These are phyloP conservation scores for Ptilorrhoa leucosticta DNA, from an alignment of 2,113 vertebrate genomes.

Conservation along the genomic window DNA sequence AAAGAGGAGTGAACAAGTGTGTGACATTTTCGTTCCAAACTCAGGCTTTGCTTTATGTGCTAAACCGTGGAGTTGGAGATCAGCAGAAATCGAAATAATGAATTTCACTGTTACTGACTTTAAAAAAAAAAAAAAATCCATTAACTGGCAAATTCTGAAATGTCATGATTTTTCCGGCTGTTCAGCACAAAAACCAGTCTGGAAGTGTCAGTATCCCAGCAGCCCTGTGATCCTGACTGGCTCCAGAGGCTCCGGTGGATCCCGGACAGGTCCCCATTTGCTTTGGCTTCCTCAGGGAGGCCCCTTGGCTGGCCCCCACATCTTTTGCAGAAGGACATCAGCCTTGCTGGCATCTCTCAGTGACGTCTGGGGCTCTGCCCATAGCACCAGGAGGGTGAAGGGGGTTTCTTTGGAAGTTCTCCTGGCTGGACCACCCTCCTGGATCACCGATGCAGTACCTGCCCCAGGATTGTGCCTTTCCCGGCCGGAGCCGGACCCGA, in stretches of 20 bases:
- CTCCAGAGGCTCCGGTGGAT: neutral
- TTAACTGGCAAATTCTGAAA: conserved; percentile 22
- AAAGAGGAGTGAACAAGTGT: neutral
- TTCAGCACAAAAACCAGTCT: neutral
- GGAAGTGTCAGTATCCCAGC: neutral
- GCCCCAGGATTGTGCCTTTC: accelerated
- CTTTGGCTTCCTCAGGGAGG: neutral
- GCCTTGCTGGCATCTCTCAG: neutral
- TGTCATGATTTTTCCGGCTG: neutral
- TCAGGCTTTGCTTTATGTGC: neutral
- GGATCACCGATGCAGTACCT: accelerated
- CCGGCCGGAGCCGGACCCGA: accelerated
- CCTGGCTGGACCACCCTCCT: neutral
- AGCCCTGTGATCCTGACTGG: neutral
- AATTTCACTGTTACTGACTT: neutral
- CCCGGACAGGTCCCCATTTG: accelerated
- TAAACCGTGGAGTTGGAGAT: neutral
- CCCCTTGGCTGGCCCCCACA: neutral
- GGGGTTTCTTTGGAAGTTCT: neutral
- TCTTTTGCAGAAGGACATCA: neutral
- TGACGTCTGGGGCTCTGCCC: neutral
- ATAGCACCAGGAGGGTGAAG: neutral
- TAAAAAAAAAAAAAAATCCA: neutral
- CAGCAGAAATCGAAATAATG: neutral
- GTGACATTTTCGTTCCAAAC: neutral